phyloP scores from a whole-genome alignment of 2,888 invertebrate genomes.

The Drosophila greeni region DNA sequence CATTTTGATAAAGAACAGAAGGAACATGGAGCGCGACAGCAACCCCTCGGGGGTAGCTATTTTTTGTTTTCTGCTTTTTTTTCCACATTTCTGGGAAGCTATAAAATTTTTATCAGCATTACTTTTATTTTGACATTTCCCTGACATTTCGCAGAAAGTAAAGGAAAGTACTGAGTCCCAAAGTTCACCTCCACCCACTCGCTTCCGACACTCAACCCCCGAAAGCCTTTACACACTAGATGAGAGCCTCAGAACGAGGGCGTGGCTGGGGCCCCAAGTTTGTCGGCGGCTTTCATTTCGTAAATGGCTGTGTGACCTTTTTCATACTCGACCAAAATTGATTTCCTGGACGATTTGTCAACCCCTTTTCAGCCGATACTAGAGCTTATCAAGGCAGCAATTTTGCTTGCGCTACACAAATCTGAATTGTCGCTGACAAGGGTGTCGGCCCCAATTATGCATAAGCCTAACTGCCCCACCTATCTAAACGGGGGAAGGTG shows the following conservation, averaged over 20 bases:
- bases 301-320: conserved; percentile 68
- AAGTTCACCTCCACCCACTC: conserved; percentile 19
- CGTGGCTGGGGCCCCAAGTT: conserved; percentile 25
- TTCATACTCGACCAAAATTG: conserved; percentile 59
- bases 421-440: conserved; percentile 65
- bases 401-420: conserved; percentile 59
- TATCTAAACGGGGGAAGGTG: not conserved
- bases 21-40: conserved; percentile 24
- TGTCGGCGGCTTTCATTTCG: conserved; percentile 57
- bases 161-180: conserved; percentile 46
- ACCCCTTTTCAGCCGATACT: conserved; percentile 53
- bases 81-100: conserved; percentile 65
- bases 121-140: conserved; percentile 75
- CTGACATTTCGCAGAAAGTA: conserved; percentile 65
- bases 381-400: conserved; percentile 58
- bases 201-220: conserved; percentile 11
- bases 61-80: conserved; percentile 50
- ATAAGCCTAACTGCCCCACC: conserved; percentile 34
- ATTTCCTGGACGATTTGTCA: conserved; percentile 71
- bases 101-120: conserved; percentile 74
- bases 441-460: conserved; percentile 70
- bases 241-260: conserved; percentile 46
- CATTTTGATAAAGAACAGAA: conserved; percentile 61
- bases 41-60: conserved; percentile 42
- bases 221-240: conserved; percentile 36